Evolutionary conservation across 2,888 invertebrate genomes (phyloP), one percentile per base, ranked within the genome.

Genomic region (Morpho helenor): DNA sequence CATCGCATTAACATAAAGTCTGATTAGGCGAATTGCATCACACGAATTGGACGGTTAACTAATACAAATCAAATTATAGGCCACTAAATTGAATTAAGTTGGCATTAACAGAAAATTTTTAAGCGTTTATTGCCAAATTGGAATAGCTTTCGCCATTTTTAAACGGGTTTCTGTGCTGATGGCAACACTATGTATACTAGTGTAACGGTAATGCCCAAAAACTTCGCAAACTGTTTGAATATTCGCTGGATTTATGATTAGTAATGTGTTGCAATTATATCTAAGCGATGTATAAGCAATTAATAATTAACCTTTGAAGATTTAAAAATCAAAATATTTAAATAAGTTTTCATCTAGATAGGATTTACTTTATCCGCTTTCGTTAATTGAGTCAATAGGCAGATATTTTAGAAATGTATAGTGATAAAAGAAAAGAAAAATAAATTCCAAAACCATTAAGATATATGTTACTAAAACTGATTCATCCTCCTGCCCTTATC

Each of bases 151-250:
- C 52, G 8, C 44, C 7, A 10, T 23, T 23, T 39, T 23, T 44
- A 43, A 31, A 52, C 31, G 39, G 41, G 46, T 53, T 53, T 22
- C 40, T 53, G 16, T 44, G 40, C 44, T 22, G 22, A 46, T 53
- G 22, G 53, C 40, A 10, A 41, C 39, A 9, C 46, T 16, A 9
- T 4, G 2, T 22, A 10, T 46, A 47, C 53, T 41, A 22, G 46
- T 53, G 41, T 23, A 41, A 41, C 22, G 41, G 7, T 47, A 53
- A 16, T 52, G 50, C 49, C 52, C 62, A 22, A 49, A 42, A n/a
- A n/a, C n/a, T 57, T 55, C 22, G 39, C 16, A 8, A 49, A 51
- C n/a, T 51, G 53, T 54, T 56, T 55, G 49, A 57, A 60, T 52
- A 40, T 57, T 54, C 39, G 22, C 9, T 41, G 39, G 59, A 62